Conservation (phyloP, 2,113 vertebrate species). For the Gopherus flavomarginatus region DNA sequence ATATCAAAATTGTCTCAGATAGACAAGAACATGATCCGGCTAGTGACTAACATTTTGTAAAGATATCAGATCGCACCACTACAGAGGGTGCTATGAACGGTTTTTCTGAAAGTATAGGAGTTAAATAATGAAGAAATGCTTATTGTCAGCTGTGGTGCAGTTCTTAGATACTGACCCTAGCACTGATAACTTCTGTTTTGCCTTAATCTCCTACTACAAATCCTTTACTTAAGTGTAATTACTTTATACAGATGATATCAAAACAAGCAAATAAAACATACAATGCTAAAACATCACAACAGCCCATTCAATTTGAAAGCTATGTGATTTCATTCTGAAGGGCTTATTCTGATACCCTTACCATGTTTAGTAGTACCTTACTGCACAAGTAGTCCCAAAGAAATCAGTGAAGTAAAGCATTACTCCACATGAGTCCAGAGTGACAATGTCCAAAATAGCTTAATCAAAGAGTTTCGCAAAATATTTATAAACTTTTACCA, state of each 20-base stretch:
- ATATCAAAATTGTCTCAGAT: not conserved
- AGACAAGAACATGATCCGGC: not conserved
- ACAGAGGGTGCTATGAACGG: not conserved
- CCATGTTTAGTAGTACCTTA: not conserved
- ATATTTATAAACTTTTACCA: not conserved
- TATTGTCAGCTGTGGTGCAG: not conserved
- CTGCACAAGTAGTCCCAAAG: not conserved
- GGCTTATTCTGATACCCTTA: not conserved
- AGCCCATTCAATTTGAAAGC: no score
- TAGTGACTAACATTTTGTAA: not conserved
- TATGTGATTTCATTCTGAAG: no score
- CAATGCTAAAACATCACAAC: no score
- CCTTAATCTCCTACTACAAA: not conserved
- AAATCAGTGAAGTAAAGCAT: no score
- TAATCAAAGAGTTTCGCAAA: not conserved
- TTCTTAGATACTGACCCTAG: not conserved
- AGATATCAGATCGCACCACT: not conserved
- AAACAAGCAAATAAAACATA: no score
- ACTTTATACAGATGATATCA: no score
- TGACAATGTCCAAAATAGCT: no score
- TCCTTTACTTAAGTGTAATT: no score
- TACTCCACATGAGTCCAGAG: not conserved
- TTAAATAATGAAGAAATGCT: not conserved
- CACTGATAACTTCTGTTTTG: not conserved
- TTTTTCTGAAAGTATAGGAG: not conserved